A percentile compares a stretch with the other conserved stretches of the same genome.
phyloP scores from a whole-genome alignment of 1,140 invertebrate genomes.

The Plodia interpunctella region DNA sequence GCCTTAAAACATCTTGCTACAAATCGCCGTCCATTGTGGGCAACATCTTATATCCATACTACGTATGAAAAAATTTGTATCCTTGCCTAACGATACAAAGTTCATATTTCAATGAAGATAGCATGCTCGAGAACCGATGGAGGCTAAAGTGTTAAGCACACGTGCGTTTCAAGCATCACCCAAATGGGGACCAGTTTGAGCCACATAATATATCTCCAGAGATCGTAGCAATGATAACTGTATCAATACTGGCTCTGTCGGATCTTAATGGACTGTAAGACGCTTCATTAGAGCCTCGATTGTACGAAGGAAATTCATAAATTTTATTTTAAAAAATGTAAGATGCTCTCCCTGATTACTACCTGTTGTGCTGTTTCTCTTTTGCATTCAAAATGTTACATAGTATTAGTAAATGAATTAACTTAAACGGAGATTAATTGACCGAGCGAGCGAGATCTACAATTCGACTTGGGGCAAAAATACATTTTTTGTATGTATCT shows the following conservation, averaged over 20 bases:
- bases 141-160: conserved; percentile 60
- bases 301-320: background rate
- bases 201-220: conserved; percentile 45
- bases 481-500: too few species aligned
- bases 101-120: background rate
- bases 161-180: conserved; percentile 61
- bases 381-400: too few species aligned
- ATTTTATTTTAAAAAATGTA: background rate
- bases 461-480: too few species aligned
- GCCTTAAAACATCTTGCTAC: background rate
- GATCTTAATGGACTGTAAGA: conserved; percentile 43
- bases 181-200: conserved; percentile 60
- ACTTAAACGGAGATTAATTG: too few species aligned
- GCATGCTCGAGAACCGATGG: conserved; percentile 26
- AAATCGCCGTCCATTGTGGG: conserved; percentile 5
- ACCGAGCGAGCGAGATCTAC: too few species aligned
- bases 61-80: background rate
- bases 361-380: background rate
- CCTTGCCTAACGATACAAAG: background rate
- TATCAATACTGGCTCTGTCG: conserved; percentile 39
- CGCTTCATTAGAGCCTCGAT: conserved; percentile 24
- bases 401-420: too few species aligned
- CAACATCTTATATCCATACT: background rate
- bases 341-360: background rate
- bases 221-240: conserved; percentile 60